Base-by-base conservation (phyloP, 2,113 vertebrate genomes). In the Callopanchax toddi region DNA sequence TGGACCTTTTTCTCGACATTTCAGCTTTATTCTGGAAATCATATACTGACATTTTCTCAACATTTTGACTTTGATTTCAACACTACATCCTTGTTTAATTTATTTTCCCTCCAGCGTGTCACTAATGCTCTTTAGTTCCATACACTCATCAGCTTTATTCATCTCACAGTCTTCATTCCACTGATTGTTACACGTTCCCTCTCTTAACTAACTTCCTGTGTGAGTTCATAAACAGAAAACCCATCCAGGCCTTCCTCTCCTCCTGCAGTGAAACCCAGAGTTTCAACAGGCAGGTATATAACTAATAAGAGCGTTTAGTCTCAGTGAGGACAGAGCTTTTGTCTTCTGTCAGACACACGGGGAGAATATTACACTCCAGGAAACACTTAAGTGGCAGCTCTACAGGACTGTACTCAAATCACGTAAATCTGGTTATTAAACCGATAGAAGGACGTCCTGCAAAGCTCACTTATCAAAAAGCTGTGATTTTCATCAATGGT, bases 391-490 rank as follows among this genome's bases (percentile, higher is more conserved):
- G 69, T 66, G 62, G 69, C 53, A 40, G 50, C 58, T 60, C 52
- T 4, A 7, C 2, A 2, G 29, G 34, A 39, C 32, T 62, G 37
- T 11, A 22, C 44, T 50, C 58, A n/a, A 67, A 17, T 67, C 49
- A 22, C 60, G 20, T 15, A 64, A 78, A 68, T 53, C 46, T 32
- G 2, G 50, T 71, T 60, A 79, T 71, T 71, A 52, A 54, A 74
- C 63, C 55, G 44, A 65, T 11, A 64, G 25, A 67, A 36, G 39
- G 34, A 64, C 57, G 17, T 40, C 46, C 20, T 18, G 15, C 36
- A 60, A 45, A 44, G 22, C 58, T 49, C 58, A 25, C 17, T 2
- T 60, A 56, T 70, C 56, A 65, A 54, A 63, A n/a, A n/a, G n/a
- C n/a, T n/a, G n/a, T n/a, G 67, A 56, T 23, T 22, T n/a, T 32